These are phyloP conservation scores for Haliaeetus leucogaster DNA, from an alignment of 2,113 vertebrate genomes.

Conservation along the genomic window DNA sequence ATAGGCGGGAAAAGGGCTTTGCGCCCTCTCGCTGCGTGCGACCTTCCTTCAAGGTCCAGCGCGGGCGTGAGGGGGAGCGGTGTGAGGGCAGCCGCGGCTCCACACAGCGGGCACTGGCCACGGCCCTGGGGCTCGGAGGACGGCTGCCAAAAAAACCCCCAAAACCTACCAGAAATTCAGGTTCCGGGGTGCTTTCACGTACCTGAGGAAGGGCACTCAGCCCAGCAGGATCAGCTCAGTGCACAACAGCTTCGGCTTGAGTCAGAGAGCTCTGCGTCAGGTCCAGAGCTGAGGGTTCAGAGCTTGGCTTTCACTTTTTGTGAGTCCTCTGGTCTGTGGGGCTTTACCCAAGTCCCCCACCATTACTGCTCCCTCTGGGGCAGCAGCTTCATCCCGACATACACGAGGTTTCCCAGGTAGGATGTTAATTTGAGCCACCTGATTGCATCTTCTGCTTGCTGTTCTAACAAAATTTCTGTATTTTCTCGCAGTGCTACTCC, in stretches of 20 bases:
- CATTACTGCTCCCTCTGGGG: not conserved
- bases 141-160: not conserved
- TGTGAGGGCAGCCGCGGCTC: rapidly evolving
- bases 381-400: rapidly evolving
- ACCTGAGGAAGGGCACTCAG: rapidly evolving
- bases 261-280: rapidly evolving
- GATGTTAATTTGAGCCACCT: not conserved
- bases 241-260: not conserved
- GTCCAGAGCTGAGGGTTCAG: not conserved
- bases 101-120: rapidly evolving
- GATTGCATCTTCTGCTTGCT: not conserved
- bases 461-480: not conserved
- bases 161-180: not conserved
- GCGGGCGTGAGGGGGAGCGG: rapidly evolving
- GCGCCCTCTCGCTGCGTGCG: rapidly evolving
- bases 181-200: rapidly evolving
- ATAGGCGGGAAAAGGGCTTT: not conserved
- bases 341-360: rapidly evolving
- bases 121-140: not conserved
- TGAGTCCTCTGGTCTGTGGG: not conserved
- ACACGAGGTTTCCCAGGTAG: rapidly evolving
- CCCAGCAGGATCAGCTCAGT: not conserved
- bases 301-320: not conserved
- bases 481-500: not conserved
- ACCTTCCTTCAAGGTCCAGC: not conserved